Percentiles rank a stretch among this genome's conserved stretches.
phyloP scores from a whole-genome alignment of 2,113 vertebrate genomes.

The Casuarius casuarius region DNA sequence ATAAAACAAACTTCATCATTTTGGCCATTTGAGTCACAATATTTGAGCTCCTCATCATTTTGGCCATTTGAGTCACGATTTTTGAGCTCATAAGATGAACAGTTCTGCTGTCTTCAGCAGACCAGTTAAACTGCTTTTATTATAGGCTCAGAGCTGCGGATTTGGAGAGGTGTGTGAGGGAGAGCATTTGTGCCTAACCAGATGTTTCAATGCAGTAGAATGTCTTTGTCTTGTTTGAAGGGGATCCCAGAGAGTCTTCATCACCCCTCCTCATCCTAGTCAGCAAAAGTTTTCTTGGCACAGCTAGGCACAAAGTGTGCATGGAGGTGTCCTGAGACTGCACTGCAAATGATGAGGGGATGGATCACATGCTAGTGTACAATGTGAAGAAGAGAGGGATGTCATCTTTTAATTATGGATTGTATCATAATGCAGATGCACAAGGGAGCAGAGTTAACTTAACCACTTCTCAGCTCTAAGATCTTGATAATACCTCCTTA shows the following conservation, averaged over 20 bases:
- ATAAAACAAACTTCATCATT: not conserved
- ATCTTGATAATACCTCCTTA: accelerated
- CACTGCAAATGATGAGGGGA: accelerated
- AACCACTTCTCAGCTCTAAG: not conserved
- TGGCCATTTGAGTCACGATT: not conserved
- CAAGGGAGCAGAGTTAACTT: constrained; percentile 24
- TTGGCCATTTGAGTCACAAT: not conserved
- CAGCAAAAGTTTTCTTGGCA: not conserved
- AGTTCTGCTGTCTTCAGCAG: not conserved
- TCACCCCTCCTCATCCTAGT: too few relatives aligned
- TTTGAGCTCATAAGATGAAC: not conserved
- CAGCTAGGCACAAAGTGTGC: accelerated
- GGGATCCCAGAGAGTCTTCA: accelerated
- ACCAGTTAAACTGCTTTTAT: not conserved
- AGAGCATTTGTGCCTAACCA: not conserved
- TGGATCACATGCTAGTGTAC: accelerated
- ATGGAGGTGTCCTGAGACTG: accelerated
- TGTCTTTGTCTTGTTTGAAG: not conserved
- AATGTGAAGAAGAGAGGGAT: not conserved
- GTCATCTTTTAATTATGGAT: not conserved
- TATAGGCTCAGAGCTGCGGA: not conserved
- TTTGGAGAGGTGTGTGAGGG: not conserved
- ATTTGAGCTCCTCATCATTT: not conserved
- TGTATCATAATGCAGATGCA: not conserved
- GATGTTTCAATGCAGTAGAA: not conserved